Base-by-base conservation (phyloP, 1,140 invertebrate species). In the Dendroctonus ponderosae region DNA sequence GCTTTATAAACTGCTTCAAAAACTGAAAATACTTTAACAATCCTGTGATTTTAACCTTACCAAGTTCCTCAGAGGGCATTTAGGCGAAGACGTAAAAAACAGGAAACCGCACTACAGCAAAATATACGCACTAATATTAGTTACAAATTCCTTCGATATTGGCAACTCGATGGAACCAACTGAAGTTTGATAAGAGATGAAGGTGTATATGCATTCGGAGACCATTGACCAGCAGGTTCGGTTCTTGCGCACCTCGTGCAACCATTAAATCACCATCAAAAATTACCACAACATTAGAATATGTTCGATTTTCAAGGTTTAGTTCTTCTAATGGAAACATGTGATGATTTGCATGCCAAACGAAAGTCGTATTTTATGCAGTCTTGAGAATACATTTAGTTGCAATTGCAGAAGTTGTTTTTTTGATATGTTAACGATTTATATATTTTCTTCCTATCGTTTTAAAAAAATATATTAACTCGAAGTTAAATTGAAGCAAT, bases 61-160 rank as follows among this genome's bases (percentile, higher is more conserved):
- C 37, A 42, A 62, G 38, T 62, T 62, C 60, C 50, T 52, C 12
- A 8, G 60, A 52, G 7, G 60, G 48, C 60, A 62, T 62, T 52
- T 62, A 6, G 42, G 12, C 14, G 14, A 50, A 46, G 41, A 56
- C 39, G 6, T 40, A 56, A 9, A 12, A 40, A 42, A 43, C 56
- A 14, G n/a, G 11, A 0, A 40, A 39, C 49, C 15, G 37, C 7
- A 37, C 38, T 54, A 12, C 7, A 54, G 26, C 1, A 46, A 46
- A 11, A 46, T 46, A 39, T 40, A 39, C 37, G 41, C 39, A 41
- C 53, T 46, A 6, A 51, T 12, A 51, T 51, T 15, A 37, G 14
- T 26, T 14, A 52, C 50, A 26, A 26, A 26, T 51, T 51, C 37
- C 39, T 58, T 43, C 56, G 14, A 43, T 58, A 46, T 58, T 58